These are phyloP conservation scores for Dasysyrphus albostriatus DNA, from an alignment of 2,888 invertebrate species.

Conservation along the genomic window DNA sequence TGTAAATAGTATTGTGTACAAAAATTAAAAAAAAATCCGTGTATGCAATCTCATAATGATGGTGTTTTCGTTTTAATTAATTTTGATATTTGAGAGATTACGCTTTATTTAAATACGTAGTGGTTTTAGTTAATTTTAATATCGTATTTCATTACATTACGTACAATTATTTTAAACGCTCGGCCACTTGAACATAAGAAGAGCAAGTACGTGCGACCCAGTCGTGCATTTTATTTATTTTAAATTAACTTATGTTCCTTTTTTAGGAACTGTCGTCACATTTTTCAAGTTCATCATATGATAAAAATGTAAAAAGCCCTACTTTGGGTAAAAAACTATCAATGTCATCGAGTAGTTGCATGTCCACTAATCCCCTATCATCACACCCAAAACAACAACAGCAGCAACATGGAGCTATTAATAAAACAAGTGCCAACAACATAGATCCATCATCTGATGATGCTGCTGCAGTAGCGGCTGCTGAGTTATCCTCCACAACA, in stretches of 20 bases:
- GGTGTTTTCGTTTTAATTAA: too few species aligned
- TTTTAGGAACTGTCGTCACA: slow-evolving; percentile 41
- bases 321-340: slow-evolving; percentile 61
- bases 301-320: slow-evolving; percentile 65
- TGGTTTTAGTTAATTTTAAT: too few species aligned
- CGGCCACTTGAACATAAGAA: too few species aligned
- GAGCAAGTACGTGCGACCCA: too few species aligned
- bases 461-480: not conserved
- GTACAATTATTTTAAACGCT: too few species aligned
- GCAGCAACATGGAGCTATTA: slow-evolving; percentile 37
- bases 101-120: too few species aligned
- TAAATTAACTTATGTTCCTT: not conserved
- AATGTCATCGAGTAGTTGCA: slow-evolving; percentile 69
- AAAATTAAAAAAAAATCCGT: too few species aligned
- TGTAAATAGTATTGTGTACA: too few species aligned
- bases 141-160: too few species aligned
- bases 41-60: too few species aligned
- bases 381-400: slow-evolving; percentile 56
- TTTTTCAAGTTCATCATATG: slow-evolving; percentile 19
- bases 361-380: slow-evolving; percentile 53
- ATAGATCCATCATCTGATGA: slow-evolving; percentile 13
- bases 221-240: not conserved
- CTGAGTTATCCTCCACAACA: slow-evolving; percentile 18
- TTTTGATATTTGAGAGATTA: too few species aligned
- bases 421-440: slow-evolving; percentile 16